Conservation (phyloP, 2,797 vertebrate species). For the Centroberyx gerrardi region DNA sequence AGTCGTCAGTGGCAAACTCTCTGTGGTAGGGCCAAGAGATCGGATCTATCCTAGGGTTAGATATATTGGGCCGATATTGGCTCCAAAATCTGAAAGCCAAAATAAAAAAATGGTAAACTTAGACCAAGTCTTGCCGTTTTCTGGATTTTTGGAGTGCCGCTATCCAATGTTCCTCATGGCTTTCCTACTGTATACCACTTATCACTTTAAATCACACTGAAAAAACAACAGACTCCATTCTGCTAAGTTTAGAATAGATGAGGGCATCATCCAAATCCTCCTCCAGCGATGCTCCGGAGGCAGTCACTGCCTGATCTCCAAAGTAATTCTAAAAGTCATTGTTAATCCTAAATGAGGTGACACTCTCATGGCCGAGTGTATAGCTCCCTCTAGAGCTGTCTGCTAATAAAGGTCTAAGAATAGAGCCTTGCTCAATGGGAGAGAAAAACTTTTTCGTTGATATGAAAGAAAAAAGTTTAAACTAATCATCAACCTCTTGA, state of each 20-base stretch:
- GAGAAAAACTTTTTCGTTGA: constrained; percentile 17
- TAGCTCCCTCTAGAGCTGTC: constrained; percentile 38
- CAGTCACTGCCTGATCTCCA: constrained; percentile 35
- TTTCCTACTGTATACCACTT: too few relatives aligned
- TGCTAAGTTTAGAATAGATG: constrained; percentile 19
- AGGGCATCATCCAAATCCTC: background rate
- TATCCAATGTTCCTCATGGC: too few relatives aligned
- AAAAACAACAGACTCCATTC: constrained; percentile 5
- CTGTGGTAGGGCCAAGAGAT: background rate
- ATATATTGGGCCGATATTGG: too few relatives aligned
- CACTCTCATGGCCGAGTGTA: constrained; percentile 46
- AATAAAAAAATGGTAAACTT: too few relatives aligned
- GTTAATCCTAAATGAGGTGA: constrained; percentile 73
- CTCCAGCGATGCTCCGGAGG: constrained; percentile 25
- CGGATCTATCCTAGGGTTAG: too few relatives aligned
- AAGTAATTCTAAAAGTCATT: constrained; percentile 58
- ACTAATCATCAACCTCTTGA: constrained; percentile 34
- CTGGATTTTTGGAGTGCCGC: too few relatives aligned
- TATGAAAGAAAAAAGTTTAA: constrained; percentile 44
- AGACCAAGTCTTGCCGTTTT: too few relatives aligned
- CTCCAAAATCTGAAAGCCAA: too few relatives aligned
- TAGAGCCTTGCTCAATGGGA: constrained; percentile 21
- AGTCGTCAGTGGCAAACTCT: background rate
- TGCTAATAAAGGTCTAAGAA: constrained; percentile 55
- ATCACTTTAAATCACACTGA: background rate